These are phyloP conservation scores for Parotocinclus haroldoi DNA, from an alignment of 2,797 vertebrate species.

Conservation along the genomic window DNA sequence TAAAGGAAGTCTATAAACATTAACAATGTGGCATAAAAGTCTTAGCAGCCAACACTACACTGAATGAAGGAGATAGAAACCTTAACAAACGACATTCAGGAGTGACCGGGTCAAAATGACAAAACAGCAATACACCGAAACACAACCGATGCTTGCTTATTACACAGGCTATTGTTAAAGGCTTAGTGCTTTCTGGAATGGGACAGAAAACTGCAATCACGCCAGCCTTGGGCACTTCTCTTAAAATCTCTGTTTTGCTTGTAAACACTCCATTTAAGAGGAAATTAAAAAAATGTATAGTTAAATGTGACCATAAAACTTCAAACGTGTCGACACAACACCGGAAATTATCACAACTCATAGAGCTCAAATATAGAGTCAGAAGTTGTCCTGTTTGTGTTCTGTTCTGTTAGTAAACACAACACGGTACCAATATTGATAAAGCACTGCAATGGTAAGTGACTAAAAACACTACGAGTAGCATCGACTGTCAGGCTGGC, in stretches of 20 bases:
- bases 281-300: conserved; percentile 11
- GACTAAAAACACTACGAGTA: too few species aligned
- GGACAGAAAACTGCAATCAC: conserved; percentile 13
- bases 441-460: too few species aligned
- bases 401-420: too few species aligned
- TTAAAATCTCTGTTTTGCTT: conserved; percentile 15
- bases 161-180: conserved; percentile 11
- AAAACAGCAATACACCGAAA: background rate
- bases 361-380: background rate
- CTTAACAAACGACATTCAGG: background rate
- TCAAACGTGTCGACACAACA: conserved; percentile 23
- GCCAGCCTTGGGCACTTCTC: background rate
- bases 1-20: conserved; percentile 23
- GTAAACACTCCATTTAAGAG: conserved; percentile 18
- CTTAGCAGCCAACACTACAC: background rate
- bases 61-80: background rate
- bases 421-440: background rate
- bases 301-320: conserved; percentile 18
- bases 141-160: background rate
- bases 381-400: background rate
- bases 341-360: conserved; percentile 11
- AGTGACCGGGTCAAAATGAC: conserved; percentile 5
- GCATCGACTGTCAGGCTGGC: too few species aligned
- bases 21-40: conserved; percentile 6
- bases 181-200: background rate